Base-by-base conservation (phyloP, 2,888 invertebrate species). In the Hirtodrosophila histrioides region DNA sequence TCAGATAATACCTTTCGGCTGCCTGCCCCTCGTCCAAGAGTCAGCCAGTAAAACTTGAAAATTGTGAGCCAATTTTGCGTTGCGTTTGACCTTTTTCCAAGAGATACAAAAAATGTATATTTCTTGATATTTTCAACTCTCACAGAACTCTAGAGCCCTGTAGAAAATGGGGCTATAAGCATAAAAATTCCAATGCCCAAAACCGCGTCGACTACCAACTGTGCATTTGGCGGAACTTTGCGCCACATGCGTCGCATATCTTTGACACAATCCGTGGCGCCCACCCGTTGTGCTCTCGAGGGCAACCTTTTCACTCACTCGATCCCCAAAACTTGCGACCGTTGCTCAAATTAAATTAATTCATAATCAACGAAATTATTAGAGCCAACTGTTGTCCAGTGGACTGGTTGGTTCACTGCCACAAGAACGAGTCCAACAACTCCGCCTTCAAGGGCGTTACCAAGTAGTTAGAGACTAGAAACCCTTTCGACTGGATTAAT, bases 141-240 rank as follows among this genome's bases (percentile, higher is more conserved):
- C 37, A 58, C 35, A 50, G 43, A 68, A 46, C 54, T 69, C 62
- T 61, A 33, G 40, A 46, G 49, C 35, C 74, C 78, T 77, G 75
- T 80, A 74, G 53, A 65, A 74, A 86, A 83, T 79, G 73, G 86
- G 86, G 67, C 51, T 83, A 79, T 63, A 57, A 41, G 23, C 39
- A 75, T 78, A 73, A 63, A 78, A 73, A 75, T 82, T 75, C 73
- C 75, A 73, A 54, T 66, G 57, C 7, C 36, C 61, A 41, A 60
- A 58, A 69, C 54, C 51, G 61, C 27, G 48, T 35, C 69, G 81
- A 86, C 81, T 75, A 75, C 81, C 81, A 86, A 82, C 81, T 82
- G 81, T 82, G 81, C 86, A 82, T 86, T 82, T 82, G 87, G 87
- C 86, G 86, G 83, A 86, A 87, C 84, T 87, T 82, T 84, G 84